Base-by-base conservation (phyloP, 2,113 vertebrate species). In the Nipponia nippon region DNA sequence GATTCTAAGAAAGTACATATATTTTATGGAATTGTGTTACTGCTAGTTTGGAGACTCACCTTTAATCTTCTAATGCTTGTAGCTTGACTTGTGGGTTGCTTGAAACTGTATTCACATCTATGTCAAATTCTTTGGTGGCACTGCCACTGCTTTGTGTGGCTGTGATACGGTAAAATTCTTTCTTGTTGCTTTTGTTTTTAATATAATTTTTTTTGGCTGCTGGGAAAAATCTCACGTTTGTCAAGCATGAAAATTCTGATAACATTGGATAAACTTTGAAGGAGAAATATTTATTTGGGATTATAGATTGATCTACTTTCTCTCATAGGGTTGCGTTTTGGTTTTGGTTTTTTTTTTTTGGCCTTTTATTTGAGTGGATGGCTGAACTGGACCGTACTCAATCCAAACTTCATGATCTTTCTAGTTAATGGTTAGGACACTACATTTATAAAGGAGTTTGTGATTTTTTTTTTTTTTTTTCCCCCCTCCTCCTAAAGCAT, bases 21-120 rank as follows among this genome's bases (percentile, higher is more conserved):
- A 13, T 61, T 77, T 81, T 5, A 20, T 66, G 46, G 40, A 40
- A 46, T 46, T 0, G 1, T 29, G 42, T 61, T 65, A 21, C 13
- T 80, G 19, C 4, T 18, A 11, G 18, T 87, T 89, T 71, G 32
- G 55, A 86, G 21, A 36, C 22, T 95, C 17, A 6, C 12, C 52
- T 93, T 53, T 53, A 9, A n/a, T 47, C 29, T 77, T 87, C 11
- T 46, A 6, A 16, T 56, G 32, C 47, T 72, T 86, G 27, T 87
- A n/a, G 53, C 30, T 78, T 72, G 40, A 17, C 13, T 58, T 49
- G 27, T 5, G 11, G 14, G 3, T 73, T 77, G 15, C 58, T 62
- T 88, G 59, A 49, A 49, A 32, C 23, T n/a, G 1, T 56, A 22
- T 67, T 93, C 20, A 13, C 4, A 6, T 50, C 1, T 1, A 0